Conservation (phyloP, 2,797 vertebrate genomes). For the Rhynchotus rufescens region DNA sequence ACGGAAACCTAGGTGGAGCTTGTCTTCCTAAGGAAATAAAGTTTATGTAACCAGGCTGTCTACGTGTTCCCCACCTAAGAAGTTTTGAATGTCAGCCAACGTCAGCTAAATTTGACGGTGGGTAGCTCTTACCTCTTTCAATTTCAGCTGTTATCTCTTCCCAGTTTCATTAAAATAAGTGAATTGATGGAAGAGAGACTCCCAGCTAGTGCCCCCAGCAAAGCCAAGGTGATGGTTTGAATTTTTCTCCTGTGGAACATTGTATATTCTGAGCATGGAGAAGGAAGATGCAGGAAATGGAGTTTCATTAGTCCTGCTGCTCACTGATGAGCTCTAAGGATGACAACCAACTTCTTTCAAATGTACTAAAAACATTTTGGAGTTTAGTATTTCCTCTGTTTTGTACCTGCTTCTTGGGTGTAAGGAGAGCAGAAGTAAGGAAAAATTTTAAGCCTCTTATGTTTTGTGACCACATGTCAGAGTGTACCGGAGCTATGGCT, state of each 20-base stretch:
- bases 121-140: conserved; percentile 30
- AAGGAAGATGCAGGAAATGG: not conserved
- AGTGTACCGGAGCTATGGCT: not conserved
- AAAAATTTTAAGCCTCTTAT: not conserved
- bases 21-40: not conserved
- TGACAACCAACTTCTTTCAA: not conserved
- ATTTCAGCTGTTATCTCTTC: conserved; percentile 23
- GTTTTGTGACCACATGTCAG: not conserved
- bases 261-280: not conserved
- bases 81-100: conserved; percentile 41
- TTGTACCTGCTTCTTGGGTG: not conserved
- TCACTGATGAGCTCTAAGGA: not conserved
- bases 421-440: not conserved
- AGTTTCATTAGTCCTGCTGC: not conserved
- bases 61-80: not conserved
- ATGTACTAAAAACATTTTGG: not conserved
- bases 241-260: not conserved
- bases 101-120: conserved; percentile 17
- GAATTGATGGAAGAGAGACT: not conserved
- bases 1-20: not conserved
- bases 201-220: not conserved
- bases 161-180: conserved; percentile 29
- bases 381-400: not conserved
- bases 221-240: not conserved
- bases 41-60: conserved; percentile 27